A percentile compares a stretch with the other conserved stretches of the same genome.
These are phyloP conservation scores for Trachythela sp. DNA, from an alignment of 64 coral and sea anemone species.

Conservation along the genomic window DNA sequence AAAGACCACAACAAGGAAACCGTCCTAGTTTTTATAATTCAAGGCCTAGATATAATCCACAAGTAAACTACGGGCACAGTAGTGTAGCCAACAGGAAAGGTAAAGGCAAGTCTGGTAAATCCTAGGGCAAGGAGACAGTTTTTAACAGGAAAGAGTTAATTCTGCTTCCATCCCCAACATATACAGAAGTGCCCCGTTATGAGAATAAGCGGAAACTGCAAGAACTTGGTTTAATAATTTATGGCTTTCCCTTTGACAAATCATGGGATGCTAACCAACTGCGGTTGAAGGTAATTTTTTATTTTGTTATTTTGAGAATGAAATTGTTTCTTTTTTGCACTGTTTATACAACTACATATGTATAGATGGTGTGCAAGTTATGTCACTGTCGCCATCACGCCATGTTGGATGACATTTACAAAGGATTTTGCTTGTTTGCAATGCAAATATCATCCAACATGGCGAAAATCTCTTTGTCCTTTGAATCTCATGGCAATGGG, in stretches of 20 bases:
- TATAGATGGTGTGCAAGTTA: background rate
- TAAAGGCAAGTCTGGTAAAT: background rate
- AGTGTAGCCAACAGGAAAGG: background rate
- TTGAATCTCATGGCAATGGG: no score
- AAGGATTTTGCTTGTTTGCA: no score
- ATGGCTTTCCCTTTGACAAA: slow-evolving; percentile 48
- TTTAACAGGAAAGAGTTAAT: slow-evolving; percentile 11
- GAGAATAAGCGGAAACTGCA: slow-evolving; percentile 37
- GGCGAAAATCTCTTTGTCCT: no score
- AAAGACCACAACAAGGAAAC: background rate
- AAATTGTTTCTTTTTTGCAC: background rate
- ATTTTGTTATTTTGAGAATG: background rate
- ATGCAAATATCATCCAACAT: no score
- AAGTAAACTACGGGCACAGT: background rate
- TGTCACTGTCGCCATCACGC: no score
- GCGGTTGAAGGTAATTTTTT: slow-evolving; percentile 27
- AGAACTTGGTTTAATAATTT: slow-evolving; percentile 36
- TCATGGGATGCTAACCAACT: slow-evolving; percentile 38
- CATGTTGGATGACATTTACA: no score
- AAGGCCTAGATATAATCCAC: background rate
- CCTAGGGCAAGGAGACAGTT: background rate
- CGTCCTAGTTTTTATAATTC: background rate
- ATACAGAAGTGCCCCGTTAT: slow-evolving; percentile 7
- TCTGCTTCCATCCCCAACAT: slow-evolving; percentile 3
- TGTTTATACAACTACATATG: background rate